A percentile compares a stretch with the other conserved stretches of the same genome.
Conservation (phyloP, 2,113 vertebrate genomes). For the Orycteropus afer region DNA sequence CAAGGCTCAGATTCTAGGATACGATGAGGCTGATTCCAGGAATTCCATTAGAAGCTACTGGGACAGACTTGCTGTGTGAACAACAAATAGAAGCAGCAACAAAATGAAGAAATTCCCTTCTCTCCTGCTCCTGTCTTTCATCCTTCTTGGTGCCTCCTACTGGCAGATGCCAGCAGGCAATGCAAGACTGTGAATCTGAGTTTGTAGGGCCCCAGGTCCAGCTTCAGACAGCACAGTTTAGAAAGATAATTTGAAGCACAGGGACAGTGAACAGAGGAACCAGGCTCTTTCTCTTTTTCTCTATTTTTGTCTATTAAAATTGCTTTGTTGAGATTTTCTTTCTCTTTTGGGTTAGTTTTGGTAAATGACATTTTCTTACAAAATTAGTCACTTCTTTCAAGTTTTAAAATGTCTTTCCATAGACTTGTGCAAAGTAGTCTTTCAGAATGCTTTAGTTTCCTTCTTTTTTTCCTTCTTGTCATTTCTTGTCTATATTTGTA, state of each 20-base stretch:
- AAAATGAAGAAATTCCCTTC: not conserved
- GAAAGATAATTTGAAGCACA: not conserved
- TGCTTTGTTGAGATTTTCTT: not conserved
- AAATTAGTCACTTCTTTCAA: not conserved
- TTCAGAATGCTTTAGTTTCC: not conserved
- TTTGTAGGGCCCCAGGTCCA: not conserved
- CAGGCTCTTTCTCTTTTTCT: not conserved
- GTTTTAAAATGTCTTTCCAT: conserved; percentile 12
- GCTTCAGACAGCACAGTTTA: not conserved
- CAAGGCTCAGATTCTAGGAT: not conserved
- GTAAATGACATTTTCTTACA: not conserved
- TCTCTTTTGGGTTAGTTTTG: not conserved
- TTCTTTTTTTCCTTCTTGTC: not conserved
- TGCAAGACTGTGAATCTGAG: not conserved
- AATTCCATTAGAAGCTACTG: not conserved
- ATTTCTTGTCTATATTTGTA: not conserved
- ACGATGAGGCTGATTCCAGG: not conserved
- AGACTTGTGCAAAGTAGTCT: not conserved
- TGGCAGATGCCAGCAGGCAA: not conserved
- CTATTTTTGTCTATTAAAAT: not conserved
- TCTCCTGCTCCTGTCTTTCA: not conserved
- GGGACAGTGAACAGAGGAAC: not conserved
- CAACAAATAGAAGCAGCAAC: not conserved
- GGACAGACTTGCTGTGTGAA: not conserved
- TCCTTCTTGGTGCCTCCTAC: not conserved